Evolutionary conservation across 2,113 vertebrate genomes (phyloP).

Genomic region (Urocitellus parryii): DNA sequence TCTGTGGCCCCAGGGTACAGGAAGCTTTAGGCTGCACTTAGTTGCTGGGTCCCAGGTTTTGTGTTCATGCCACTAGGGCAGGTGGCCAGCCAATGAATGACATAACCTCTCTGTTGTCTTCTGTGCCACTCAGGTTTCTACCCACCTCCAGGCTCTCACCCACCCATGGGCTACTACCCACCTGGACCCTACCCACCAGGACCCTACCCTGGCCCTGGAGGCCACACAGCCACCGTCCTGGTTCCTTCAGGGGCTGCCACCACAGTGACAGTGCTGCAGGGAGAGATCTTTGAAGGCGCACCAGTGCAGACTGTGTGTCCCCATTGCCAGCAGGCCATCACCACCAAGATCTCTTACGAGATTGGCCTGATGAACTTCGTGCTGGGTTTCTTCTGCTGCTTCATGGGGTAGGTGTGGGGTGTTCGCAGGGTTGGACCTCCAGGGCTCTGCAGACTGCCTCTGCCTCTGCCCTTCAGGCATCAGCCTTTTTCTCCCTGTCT

Average conservation of each 20-base stretch:
- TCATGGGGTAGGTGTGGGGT: constrained; percentile 92
- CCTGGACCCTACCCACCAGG: constrained; percentile 88
- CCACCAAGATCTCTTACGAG: constrained; percentile 96
- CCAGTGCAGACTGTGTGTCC: constrained; percentile 98
- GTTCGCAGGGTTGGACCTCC: background rate
- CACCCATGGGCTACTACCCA: constrained; percentile 89
- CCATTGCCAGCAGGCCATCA: constrained; percentile 98
- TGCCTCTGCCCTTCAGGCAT: background rate
- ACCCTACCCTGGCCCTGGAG: constrained; percentile 90
- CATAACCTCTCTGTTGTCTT: background rate
- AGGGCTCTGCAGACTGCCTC: background rate
- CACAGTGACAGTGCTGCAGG: constrained; percentile 97
- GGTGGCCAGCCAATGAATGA: background rate
- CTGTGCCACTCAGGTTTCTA: constrained; percentile 85
- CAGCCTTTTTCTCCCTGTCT: background rate
- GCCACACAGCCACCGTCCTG: constrained; percentile 94
- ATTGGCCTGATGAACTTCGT: constrained; percentile 98
- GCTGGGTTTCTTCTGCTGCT: constrained; percentile 98
- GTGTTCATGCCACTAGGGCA: background rate
- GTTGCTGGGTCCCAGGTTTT: background rate
- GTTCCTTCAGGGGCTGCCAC: constrained; percentile 93
- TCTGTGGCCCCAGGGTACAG: background rate
- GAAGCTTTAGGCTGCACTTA: background rate
- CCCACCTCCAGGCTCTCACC: constrained; percentile 85
- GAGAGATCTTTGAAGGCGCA: constrained; percentile 96